phyloP scores from a whole-genome alignment of 2,113 vertebrate species.

The Montifringilla adamsi region DNA sequence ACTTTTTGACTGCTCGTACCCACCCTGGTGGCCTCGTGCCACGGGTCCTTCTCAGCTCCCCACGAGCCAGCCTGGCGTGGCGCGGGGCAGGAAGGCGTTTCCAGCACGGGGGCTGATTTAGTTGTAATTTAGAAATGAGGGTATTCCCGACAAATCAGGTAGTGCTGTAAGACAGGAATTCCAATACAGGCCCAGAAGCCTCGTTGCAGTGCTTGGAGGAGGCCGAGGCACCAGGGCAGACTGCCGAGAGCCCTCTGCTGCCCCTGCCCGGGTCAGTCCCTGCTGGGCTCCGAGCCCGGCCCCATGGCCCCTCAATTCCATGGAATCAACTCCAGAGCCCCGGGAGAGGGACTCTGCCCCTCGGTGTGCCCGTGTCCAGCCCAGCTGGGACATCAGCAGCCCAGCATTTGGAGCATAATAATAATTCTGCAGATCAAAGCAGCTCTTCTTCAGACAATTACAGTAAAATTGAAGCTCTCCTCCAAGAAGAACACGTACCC shows the following conservation, averaged over 20 bases:
- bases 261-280: not conserved
- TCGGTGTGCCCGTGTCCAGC: not conserved
- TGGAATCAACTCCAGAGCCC: not conserved
- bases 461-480: conserved; percentile 79
- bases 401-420: conserved; percentile 55
- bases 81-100: fast-evolving
- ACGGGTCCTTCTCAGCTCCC: fast-evolving
- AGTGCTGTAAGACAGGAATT: not conserved
- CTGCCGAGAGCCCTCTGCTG: not conserved
- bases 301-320: not conserved
- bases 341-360: not conserved
- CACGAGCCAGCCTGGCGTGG: fast-evolving
- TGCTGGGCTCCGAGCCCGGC: not conserved
- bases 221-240: not conserved
- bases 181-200: fast-evolving
- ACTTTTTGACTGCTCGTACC: not conserved
- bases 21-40: not conserved
- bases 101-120: fast-evolving
- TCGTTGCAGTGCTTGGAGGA: fast-evolving
- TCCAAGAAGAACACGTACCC: conserved; percentile 70
- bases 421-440: conserved; percentile 81
- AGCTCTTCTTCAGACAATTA: conserved; percentile 78
- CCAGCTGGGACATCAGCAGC: conserved; percentile 72
- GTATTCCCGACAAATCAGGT: fast-evolving
- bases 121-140: not conserved